Conservation (phyloP, 2,888 invertebrate genomes). For the Furcula furcula region DNA sequence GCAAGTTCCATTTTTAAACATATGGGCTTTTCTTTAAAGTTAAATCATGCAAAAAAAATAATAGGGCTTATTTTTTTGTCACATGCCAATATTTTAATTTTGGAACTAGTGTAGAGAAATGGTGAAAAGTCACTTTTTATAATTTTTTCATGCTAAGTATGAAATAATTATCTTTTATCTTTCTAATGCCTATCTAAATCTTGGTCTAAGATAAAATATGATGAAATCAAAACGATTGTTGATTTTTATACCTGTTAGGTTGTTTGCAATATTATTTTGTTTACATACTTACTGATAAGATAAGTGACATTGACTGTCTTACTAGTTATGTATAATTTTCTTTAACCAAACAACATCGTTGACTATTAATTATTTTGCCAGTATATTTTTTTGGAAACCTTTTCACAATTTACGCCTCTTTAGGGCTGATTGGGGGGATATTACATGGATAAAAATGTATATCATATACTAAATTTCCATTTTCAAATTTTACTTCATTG, state of each 20-base stretch:
- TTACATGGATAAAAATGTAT: no score
- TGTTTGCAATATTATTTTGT: constrained; percentile 7
- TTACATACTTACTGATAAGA: constrained; percentile 16
- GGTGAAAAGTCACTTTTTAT: neutral
- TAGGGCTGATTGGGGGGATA: no score
- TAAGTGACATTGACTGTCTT: constrained; percentile 1
- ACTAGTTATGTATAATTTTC: no score
- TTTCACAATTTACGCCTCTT: no score
- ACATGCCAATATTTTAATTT: neutral
- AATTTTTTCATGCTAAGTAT: neutral
- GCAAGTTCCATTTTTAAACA: constrained; percentile 23
- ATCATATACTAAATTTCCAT: no score
- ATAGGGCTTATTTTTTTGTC: neutral
- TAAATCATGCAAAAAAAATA: neutral
- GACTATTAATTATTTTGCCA: no score
- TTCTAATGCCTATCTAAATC: no score
- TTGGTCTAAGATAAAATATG: neutral
- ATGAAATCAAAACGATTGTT: neutral
- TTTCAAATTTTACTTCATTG: no score
- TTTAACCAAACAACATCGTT: no score
- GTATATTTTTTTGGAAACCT: no score
- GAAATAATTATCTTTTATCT: neutral
- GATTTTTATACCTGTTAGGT: constrained; percentile 7
- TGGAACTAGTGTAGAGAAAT: neutral
- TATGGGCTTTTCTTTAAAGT: constrained; percentile 10